Percentiles rank a stretch among this genome's conserved stretches.
Conservation (phyloP, 2,797 vertebrate species). For the Natrix natrix region DNA sequence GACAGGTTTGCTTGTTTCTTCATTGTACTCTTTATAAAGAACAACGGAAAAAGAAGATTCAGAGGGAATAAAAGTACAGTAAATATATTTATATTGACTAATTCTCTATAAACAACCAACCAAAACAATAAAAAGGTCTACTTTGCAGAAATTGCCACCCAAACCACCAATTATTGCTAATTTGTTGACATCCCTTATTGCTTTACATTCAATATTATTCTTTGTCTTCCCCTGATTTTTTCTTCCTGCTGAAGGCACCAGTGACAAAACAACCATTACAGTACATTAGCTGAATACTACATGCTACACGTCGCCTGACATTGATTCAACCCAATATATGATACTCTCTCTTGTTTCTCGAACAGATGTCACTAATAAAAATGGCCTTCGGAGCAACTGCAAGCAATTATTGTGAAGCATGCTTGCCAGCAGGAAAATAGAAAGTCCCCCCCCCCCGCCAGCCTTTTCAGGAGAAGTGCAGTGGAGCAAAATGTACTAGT, state of each 20-base stretch:
- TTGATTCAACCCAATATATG: constrained; percentile 12
- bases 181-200: background rate
- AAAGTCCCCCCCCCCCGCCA: no score
- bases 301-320: background rate
- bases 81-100: background rate
- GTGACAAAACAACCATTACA: background rate
- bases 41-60: background rate
- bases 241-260: background rate
- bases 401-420: background rate
- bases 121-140: background rate
- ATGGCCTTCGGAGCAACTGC: background rate
- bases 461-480: background rate
- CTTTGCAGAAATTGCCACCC: background rate
- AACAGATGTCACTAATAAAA: constrained; percentile 18
- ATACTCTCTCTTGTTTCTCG: background rate
- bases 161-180: background rate
- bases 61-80: background rate
- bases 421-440: background rate
- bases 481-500: background rate
- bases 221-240: background rate
- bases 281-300: background rate
- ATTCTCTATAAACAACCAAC: background rate
- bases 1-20: background rate
- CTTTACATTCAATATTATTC: background rate
- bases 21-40: background rate